Base-by-base conservation (phyloP, 1,140 invertebrate genomes). In the Bombus polaris region DNA sequence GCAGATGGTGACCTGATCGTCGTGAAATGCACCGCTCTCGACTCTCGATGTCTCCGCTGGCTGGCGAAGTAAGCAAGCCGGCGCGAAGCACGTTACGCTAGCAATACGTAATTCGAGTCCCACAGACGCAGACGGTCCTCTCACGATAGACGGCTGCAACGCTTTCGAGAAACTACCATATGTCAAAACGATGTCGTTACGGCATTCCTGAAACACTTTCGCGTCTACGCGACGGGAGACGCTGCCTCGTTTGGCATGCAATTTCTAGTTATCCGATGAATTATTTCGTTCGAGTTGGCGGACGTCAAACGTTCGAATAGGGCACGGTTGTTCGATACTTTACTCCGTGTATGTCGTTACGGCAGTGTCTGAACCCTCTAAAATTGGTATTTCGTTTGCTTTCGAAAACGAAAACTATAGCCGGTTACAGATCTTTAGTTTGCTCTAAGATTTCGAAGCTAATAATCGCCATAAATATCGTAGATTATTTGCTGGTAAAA, bases 1-100 rank as follows among this genome's bases (percentile, higher is more conserved):
- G 85, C 88, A 89, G 83, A 89, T 89, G 83, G 83, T 62, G 77
- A 88, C 39, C 66, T 28, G 78, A 88, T 86, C 83, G 62, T 44
- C 71, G 79, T 70, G 74, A 83, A 83, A 39, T 32, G 44, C 81
- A 0, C 32, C 32, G n/a, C 22, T 57, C 42, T 81, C n/a, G 44
- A 35, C 72, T 59, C 25, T 62, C 59, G 10, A 13, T 13, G 70
- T 65, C 70, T 81, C 73, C 76, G 32, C 59, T 62, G 62, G 35
- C 37, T 42, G 35, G 15, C 22, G n/a, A 75, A 28, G 39, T 18
- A 6, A 47, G 66, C 25, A n/a, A 73, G 28, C 71, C 32, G 15
- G 65, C 8, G 65, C 15, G 75, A 42, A 83, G 37, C 81, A 57
- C 44, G 81, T 68, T 47, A 78, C 53, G 65, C 44, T 79, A 32